These are phyloP conservation scores for Sminthopsis crassicaudata DNA, from an alignment of 2,113 vertebrate species.

Conservation along the genomic window DNA sequence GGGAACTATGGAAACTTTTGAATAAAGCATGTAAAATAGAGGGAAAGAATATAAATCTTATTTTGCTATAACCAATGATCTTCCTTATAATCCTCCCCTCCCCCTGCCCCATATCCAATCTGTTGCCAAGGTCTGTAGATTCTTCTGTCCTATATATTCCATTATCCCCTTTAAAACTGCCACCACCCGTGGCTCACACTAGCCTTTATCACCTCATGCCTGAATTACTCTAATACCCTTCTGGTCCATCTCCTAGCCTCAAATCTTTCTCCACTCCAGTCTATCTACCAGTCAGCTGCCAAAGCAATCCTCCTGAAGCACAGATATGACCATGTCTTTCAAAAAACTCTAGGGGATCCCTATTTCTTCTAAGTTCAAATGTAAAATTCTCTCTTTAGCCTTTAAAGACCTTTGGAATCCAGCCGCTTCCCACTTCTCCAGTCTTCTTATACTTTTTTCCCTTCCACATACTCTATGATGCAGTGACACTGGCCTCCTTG, in stretches of 20 bases:
- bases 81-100: neutral
- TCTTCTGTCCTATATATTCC: neutral
- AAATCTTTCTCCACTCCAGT: neutral
- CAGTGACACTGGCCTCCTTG: neutral
- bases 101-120: neutral
- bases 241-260: neutral
- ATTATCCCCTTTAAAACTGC: neutral
- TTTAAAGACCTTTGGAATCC: neutral
- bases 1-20: neutral
- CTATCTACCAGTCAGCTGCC: neutral
- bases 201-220: neutral
- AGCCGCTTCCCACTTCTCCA: neutral
- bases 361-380: neutral
- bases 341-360: neutral
- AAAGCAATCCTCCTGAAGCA: neutral
- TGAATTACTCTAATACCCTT: neutral
- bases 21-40: conserved; percentile 16
- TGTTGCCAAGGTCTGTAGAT: neutral
- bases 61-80: neutral
- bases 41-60: neutral
- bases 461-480: neutral
- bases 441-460: neutral
- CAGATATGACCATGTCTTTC: neutral
- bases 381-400: neutral
- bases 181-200: neutral